Percentiles rank a stretch among this genome's conserved stretches.
phyloP scores from a whole-genome alignment of 2,888 invertebrate genomes.

The Encarsia formosa region DNA sequence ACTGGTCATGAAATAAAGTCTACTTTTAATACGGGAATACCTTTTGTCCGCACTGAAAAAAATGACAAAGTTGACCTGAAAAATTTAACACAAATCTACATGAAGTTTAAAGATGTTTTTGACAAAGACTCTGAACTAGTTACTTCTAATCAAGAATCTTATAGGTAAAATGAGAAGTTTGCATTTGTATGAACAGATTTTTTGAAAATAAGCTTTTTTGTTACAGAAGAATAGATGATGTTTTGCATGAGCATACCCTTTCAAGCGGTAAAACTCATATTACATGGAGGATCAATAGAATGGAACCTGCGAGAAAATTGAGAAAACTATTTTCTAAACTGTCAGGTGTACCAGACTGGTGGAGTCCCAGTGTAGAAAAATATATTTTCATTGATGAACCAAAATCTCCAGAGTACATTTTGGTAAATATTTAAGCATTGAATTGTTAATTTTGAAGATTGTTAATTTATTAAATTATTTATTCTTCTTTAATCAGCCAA shows the following conservation, averaged over 20 bases:
- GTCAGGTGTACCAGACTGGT: slow-evolving; percentile 61
- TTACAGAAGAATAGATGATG: slow-evolving; percentile 37
- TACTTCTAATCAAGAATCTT: slow-evolving; percentile 42
- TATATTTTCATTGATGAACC: slow-evolving; percentile 72
- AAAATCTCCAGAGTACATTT: slow-evolving; percentile 60
- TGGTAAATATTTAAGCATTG: slow-evolving; percentile 48
- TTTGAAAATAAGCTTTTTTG: background rate
- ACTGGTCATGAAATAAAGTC: slow-evolving; percentile 57
- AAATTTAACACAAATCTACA: slow-evolving; percentile 59
- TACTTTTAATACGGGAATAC: slow-evolving; percentile 56
- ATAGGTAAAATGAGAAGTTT: slow-evolving; percentile 33
- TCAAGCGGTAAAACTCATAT: slow-evolving; percentile 41
- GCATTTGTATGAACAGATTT: background rate
- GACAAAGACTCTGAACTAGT: slow-evolving; percentile 62
- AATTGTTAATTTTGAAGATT: background rate
- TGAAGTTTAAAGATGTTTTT: slow-evolving; percentile 59
- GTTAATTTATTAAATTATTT: slow-evolving; percentile 2
- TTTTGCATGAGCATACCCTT: slow-evolving; percentile 38
- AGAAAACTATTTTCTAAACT: slow-evolving; percentile 72
- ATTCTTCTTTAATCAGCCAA: slow-evolving; percentile 57
- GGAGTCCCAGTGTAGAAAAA: slow-evolving; percentile 74
- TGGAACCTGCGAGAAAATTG: slow-evolving; percentile 68
- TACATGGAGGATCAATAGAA: slow-evolving; percentile 72
- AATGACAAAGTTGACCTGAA: slow-evolving; percentile 57
- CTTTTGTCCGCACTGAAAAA: slow-evolving; percentile 60